Conservation (phyloP, 2,113 vertebrate species). For the Hemibagrus wyckioides region DNA sequence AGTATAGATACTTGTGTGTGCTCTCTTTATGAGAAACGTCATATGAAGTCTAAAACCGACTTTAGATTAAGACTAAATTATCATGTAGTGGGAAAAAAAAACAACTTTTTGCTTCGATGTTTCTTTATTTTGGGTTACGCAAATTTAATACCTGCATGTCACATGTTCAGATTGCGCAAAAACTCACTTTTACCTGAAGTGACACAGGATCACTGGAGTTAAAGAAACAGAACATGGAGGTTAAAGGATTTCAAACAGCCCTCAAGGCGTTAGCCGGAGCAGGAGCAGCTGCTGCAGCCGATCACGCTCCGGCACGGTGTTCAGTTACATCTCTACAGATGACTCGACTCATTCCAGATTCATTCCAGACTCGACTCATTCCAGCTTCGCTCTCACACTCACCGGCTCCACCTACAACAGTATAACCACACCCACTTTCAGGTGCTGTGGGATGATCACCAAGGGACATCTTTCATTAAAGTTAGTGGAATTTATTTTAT, state of each 20-base stretch:
- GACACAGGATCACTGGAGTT: slow-evolving; percentile 1
- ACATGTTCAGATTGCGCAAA: background rate
- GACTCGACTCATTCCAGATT: slow-evolving; percentile 83
- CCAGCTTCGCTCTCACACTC: slow-evolving; percentile 51
- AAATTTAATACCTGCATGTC: background rate
- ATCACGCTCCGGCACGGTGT: slow-evolving; percentile 73
- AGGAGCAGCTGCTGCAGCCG: slow-evolving; percentile 79
- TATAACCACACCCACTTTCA: background rate
- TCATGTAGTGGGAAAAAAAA: background rate
- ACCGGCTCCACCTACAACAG: background rate
- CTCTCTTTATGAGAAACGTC: background rate
- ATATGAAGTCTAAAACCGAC: background rate
- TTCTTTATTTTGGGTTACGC: background rate
- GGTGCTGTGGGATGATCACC: background rate
- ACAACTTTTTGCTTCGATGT: too few species aligned
- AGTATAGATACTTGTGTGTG: background rate
- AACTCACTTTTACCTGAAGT: background rate
- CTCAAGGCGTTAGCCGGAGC: background rate
- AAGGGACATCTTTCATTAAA: background rate
- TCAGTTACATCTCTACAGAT: slow-evolving; percentile 78
- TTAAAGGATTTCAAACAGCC: slow-evolving; percentile 22
- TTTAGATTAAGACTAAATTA: background rate
- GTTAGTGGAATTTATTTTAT: background rate
- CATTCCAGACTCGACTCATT: slow-evolving; percentile 79
- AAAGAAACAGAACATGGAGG: background rate